Base-by-base conservation (phyloP, 2,888 invertebrate species). In the Atherix ibis region DNA sequence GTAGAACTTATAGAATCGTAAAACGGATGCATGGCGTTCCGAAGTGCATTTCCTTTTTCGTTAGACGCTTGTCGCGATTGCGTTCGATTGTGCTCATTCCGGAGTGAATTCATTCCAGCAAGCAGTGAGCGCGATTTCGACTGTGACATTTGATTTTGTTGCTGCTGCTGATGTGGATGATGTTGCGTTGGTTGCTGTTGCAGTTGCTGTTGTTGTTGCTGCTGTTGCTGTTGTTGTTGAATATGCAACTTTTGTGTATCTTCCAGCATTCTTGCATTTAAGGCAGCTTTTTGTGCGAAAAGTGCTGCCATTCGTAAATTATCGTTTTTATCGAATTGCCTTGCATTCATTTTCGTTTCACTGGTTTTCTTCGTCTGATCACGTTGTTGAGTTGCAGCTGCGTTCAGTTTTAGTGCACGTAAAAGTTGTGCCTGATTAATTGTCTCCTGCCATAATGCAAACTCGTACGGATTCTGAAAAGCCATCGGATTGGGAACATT, bases 401-500 rank as follows among this genome's bases (percentile, higher is more conserved):
- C n/a, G n/a, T n/a, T n/a, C 27, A 48, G 35, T 44, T 65, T 64
- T 27, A 51, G 41, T 8, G 60, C 47, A 34, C 64, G 53, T 38
- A 65, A 65, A 47, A 55, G 48, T 43, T 60, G 61, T 5, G 69
- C 66, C 37, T 71, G 70, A 24, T 68, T 61, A 61, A 76, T 65
- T 3, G 71, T 70, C 51, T 79, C 76, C 47, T 78, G 77, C 76
- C 78, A 77, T 65, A 77, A 67, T 1, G 72, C 71, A 44, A 59
- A 27, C 37, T 60, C 64, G 22, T 57, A 44, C 4, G 54, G 48
- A 45, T 53, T 54, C 32, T 46, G 46, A 37, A 52, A 52, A n/a
- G 49, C 46, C 36, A 59, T 43, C 8, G 53, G 53, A 31, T 52
- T 49, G n/a, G 42, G 31, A 1, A 43, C 36, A n/a, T n/a, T n/a